Evolutionary conservation across 2,113 vertebrate species (phyloP).

Genomic region (Engraulis encrasicolus): DNA sequence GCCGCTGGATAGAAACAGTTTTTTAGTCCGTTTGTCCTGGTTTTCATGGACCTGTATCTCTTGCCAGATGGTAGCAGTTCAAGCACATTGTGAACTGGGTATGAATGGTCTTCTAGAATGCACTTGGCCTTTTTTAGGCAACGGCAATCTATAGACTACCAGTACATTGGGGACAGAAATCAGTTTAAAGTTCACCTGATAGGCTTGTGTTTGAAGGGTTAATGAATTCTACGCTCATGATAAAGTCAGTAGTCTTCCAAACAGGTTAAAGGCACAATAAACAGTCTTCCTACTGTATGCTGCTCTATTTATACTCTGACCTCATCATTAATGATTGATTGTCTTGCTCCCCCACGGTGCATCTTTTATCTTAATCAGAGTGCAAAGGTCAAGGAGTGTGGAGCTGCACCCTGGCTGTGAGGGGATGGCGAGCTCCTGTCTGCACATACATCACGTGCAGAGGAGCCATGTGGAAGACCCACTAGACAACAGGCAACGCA

Average conservation of each 20-base stretch:
- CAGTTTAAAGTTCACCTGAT: neutral
- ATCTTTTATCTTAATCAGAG: constrained; percentile 58
- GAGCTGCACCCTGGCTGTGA: constrained; percentile 24
- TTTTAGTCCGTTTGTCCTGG: too few species aligned
- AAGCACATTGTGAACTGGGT: too few species aligned
- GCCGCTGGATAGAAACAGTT: too few species aligned
- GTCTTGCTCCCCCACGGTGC: constrained; percentile 48
- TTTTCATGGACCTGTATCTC: too few species aligned
- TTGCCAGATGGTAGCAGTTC: too few species aligned
- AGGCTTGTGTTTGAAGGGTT: neutral
- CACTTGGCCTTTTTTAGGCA: too few species aligned
- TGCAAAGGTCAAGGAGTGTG: constrained; percentile 67
- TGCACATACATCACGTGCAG: constrained; percentile 2
- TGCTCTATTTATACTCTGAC: neutral
- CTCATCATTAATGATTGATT: constrained; percentile 73
- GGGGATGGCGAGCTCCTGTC: constrained; percentile 12
- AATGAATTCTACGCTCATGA: neutral
- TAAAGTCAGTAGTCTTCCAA: neutral
- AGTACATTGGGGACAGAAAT: neutral
- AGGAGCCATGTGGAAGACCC: neutral
- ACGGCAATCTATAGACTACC: neutral
- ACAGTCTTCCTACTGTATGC: neutral
- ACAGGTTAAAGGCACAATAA: neutral
- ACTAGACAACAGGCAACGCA: too few species aligned
- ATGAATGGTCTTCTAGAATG: too few species aligned